These are phyloP conservation scores for Apamea epomidion DNA, from an alignment of 2,888 invertebrate species.

Conservation along the genomic window DNA sequence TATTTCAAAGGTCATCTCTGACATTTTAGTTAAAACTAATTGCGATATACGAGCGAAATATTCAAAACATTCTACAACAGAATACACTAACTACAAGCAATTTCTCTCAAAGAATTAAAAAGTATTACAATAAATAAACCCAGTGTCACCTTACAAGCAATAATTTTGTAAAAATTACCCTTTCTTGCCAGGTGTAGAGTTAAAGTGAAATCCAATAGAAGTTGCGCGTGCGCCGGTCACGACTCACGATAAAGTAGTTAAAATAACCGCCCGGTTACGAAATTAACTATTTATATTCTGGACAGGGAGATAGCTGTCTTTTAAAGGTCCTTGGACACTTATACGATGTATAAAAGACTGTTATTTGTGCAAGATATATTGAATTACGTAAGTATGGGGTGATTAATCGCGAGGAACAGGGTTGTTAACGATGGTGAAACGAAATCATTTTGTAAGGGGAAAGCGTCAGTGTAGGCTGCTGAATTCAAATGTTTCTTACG, in stretches of 20 bases:
- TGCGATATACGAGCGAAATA: conserved; percentile 35
- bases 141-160: conserved; percentile 36
- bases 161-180: conserved; percentile 46
- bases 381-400: neutral
- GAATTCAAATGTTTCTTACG: too few species aligned
- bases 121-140: conserved; percentile 47
- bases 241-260: conserved; percentile 70
- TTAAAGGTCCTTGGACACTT: conserved; percentile 52
- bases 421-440: neutral
- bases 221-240: conserved; percentile 51
- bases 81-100: conserved; percentile 12
- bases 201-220: conserved; percentile 58
- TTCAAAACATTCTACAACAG: conserved; percentile 15
- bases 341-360: conserved; percentile 7
- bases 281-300: conserved; percentile 70
- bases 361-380: conserved; percentile 20
- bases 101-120: conserved; percentile 44
- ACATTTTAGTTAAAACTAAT: conserved; percentile 47
- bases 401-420: neutral
- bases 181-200: conserved; percentile 57
- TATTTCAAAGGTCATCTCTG: conserved; percentile 39
- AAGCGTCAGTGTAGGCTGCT: too few species aligned
- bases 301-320: conserved; percentile 49
- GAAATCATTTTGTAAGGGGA: too few species aligned
- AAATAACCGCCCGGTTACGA: conserved; percentile 62